Evolutionary conservation across 2,113 vertebrate genomes (phyloP).

Genomic region (Podilymbus podiceps): DNA sequence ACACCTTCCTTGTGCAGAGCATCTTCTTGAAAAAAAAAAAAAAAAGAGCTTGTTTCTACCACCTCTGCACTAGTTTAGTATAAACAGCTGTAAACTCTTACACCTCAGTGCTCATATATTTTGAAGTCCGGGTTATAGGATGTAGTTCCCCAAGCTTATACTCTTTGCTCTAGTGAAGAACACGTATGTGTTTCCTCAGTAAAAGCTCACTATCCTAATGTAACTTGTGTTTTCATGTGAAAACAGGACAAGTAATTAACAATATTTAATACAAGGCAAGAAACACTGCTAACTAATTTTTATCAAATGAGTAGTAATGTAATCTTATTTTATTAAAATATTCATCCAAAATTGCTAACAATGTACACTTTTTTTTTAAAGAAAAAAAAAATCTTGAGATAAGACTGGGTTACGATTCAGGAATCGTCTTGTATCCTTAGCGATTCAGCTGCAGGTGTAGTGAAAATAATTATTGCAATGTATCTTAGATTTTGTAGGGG

Average conservation of each 20-base stretch:
- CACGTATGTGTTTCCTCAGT: fast-evolving
- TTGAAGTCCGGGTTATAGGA: not conserved
- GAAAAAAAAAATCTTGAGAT: not conserved
- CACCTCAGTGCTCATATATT: not conserved
- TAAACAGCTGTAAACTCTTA: not conserved
- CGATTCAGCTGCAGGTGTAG: not conserved
- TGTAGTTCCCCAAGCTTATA: not conserved
- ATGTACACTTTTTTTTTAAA: not conserved
- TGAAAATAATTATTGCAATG: not conserved
- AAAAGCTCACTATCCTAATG: not conserved
- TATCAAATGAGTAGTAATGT: not conserved
- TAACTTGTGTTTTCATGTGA: conserved; percentile 28
- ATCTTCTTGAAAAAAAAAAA: not conserved
- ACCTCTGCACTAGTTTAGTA: not conserved
- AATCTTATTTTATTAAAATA: not conserved
- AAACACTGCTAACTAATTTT: conserved; percentile 8
- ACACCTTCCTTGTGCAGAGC: not conserved
- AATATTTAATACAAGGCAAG: not conserved
- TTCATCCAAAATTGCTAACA: not conserved
- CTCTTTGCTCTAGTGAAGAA: not conserved
- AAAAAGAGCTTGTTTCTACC: not conserved
- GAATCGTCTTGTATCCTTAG: not conserved
- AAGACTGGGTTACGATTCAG: not conserved
- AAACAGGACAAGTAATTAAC: not conserved
- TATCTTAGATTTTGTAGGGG: not conserved